Base-by-base conservation (phyloP, 2,888 invertebrate species). In the Folsomia candida region DNA sequence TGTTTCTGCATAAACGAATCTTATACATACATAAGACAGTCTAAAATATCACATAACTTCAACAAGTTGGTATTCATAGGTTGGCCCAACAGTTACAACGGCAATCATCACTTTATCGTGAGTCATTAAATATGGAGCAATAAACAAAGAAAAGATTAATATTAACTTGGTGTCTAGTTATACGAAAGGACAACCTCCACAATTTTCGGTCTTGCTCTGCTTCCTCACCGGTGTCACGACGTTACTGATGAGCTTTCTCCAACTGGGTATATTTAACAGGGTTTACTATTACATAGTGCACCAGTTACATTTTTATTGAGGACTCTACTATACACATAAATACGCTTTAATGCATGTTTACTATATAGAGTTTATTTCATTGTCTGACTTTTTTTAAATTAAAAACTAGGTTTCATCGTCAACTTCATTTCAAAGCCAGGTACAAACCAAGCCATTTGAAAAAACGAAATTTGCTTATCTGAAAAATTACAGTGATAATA, bases 151-250 rank as follows among this genome's bases (percentile, higher is more conserved):
- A n/a, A n/a, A n/a, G n/a, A n/a, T n/a, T n/a, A n/a, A n/a, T n/a
- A n/a, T n/a, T n/a, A n/a, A n/a, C n/a, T n/a, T n/a, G 37, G 4
- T 37, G 37, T 37, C 6, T 37, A 37, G 37, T 9, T 54, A 90
- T 63, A 85, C 87, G 76, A 88, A 88, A 59, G 87, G 89, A 2
- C 9, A 27, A 79, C 89, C 91, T 1, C 86, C 88, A 1, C 89
- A 91, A 80, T 92, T 93, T 82, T 93, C 93, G 1, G 87, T 93
- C 67, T 84, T 94, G 0, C 85, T 94, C 65, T 92, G 93, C 81
- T 91, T 94, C 81, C 85, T 94, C 26, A 89, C 91, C 4, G 94
- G 94, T 26, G 85, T 91, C 58, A 88, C 93, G 74, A 92, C 93
- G 82, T 82, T 93, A 60, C 82, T 90, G n/a, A 92, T 94, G 91